These are phyloP conservation scores for Xestia xanthographa DNA, from an alignment of 2,888 invertebrate genomes.

Conservation along the genomic window DNA sequence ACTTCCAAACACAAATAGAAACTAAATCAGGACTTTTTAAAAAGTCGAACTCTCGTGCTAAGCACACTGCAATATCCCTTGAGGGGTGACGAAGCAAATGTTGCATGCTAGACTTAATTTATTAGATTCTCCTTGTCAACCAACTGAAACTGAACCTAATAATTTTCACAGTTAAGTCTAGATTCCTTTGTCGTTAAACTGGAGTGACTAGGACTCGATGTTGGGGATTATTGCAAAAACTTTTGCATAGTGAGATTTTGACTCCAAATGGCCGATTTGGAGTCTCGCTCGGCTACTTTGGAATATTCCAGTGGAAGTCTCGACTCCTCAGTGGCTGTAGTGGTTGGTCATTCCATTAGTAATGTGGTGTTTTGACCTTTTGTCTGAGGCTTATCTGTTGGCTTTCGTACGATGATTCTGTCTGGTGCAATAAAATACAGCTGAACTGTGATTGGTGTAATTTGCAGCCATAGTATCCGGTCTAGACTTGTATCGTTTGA, in stretches of 20 bases:
- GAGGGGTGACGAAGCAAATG: conserved; percentile 79
- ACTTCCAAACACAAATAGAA: conserved; percentile 62
- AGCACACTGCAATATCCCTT: conserved; percentile 75
- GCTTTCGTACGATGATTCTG: conserved; percentile 6
- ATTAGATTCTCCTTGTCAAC: conserved; percentile 66
- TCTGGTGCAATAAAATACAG: conserved; percentile 20
- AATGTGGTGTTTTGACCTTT: conserved; percentile 43
- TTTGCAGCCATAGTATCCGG: conserved; percentile 14
- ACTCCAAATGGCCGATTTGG: conserved; percentile 74
- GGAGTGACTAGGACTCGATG: conserved; percentile 69
- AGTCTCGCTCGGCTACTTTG: conserved; percentile 61
- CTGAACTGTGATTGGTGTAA: conserved; percentile 14
- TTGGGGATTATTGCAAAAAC: conserved; percentile 74
- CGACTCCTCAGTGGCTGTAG: conserved; percentile 46
- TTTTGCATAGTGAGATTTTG: conserved; percentile 75
- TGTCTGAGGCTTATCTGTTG: conserved; percentile 30
- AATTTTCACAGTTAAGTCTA: conserved; percentile 7
- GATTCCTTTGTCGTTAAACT: conserved; percentile 52
- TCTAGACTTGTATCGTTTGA: conserved; percentile 16
- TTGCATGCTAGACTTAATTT: conserved; percentile 81
- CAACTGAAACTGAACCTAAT: conserved; percentile 62
- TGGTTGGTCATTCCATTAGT: conserved; percentile 55
- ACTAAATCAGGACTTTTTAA: conserved; percentile 61
- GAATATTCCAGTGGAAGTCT: conserved; percentile 58
- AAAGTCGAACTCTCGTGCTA: conserved; percentile 65